Evolutionary conservation across 2,113 vertebrate species (phyloP).

Genomic region (Grallaria varia): DNA sequence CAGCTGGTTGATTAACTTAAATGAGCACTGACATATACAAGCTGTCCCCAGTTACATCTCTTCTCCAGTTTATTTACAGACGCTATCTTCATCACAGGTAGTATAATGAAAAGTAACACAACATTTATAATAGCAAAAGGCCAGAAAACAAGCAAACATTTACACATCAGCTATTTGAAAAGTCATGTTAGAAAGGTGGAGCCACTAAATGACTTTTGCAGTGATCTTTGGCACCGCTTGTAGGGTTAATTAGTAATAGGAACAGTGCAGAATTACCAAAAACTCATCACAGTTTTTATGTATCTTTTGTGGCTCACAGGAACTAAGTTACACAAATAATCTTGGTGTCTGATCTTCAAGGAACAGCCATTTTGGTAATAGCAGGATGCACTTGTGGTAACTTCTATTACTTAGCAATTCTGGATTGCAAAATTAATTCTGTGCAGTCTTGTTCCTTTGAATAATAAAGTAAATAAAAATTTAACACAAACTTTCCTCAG

Average conservation of each 20-base stretch:
- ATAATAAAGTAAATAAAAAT: background rate
- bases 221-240: background rate
- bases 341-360: background rate
- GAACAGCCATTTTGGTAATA: background rate
- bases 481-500: background rate
- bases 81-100: background rate
- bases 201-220: background rate
- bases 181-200: background rate
- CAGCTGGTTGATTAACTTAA: background rate
- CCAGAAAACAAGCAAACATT: background rate
- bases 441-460: background rate
- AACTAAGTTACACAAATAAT: background rate
- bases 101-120: background rate
- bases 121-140: background rate
- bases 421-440: background rate
- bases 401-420: background rate
- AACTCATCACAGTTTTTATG: background rate
- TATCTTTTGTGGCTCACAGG: background rate
- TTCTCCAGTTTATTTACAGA: background rate
- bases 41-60: background rate
- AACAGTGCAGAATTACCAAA: background rate
- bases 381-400: background rate
- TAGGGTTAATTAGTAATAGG: background rate
- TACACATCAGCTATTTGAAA: background rate
- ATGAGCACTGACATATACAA: background rate